Percentiles rank a stretch among this genome's conserved stretches.
phyloP scores from a whole-genome alignment of 2,888 invertebrate species.

The Poecilobothrus nobilitatus region DNA sequence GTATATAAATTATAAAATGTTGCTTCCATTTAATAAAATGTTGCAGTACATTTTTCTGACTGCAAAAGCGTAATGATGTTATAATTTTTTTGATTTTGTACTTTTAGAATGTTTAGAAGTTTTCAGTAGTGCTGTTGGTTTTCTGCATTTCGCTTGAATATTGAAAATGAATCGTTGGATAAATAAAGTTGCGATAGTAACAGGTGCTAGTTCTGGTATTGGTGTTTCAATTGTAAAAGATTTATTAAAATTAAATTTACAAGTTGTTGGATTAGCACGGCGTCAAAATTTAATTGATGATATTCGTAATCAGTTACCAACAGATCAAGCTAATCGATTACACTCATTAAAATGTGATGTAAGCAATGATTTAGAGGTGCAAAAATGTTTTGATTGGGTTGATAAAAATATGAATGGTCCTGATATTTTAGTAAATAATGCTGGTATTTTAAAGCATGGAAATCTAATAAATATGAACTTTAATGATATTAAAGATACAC shows the following conservation, averaged over 20 bases:
- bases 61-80: neutral
- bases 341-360: slow-evolving; percentile 43
- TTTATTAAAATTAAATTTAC: slow-evolving; percentile 46
- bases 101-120: neutral
- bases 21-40: neutral
- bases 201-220: slow-evolving; percentile 56
- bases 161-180: slow-evolving; percentile 47
- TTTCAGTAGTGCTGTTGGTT: neutral
- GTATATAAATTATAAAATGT: too few species aligned
- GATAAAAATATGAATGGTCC: slow-evolving; percentile 46
- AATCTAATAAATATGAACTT: slow-evolving; percentile 33
- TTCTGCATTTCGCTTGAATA: neutral
- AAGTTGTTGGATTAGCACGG: slow-evolving; percentile 49
- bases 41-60: neutral
- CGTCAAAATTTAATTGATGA: slow-evolving; percentile 32
- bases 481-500: slow-evolving; percentile 32
- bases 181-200: slow-evolving; percentile 54
- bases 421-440: slow-evolving; percentile 53
- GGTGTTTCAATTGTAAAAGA: slow-evolving; percentile 46
- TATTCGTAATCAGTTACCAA: slow-evolving; percentile 27
- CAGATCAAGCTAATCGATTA: slow-evolving; percentile 28
- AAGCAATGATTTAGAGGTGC: slow-evolving; percentile 47
- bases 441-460: slow-evolving; percentile 43
- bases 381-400: slow-evolving; percentile 47
- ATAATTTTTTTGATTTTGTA: neutral